Conservation (phyloP, 2,113 vertebrate genomes). For the Merops nubicus region DNA sequence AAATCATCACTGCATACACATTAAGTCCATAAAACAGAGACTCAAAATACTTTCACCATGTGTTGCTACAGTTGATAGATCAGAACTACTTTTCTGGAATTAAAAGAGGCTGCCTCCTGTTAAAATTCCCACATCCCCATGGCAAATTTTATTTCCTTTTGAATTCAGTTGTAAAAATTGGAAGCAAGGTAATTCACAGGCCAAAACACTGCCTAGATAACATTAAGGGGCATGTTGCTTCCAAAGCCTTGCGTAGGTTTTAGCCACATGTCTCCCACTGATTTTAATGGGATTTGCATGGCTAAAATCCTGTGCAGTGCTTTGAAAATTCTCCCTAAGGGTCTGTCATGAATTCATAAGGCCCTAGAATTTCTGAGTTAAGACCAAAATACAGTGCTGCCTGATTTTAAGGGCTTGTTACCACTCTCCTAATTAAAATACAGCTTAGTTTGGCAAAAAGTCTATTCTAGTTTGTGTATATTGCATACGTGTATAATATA, state of each 20-base stretch:
- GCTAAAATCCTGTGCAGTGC: slow-evolving; percentile 63
- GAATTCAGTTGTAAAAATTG: slow-evolving; percentile 52
- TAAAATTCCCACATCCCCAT: slow-evolving; percentile 48
- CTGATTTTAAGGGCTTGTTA: slow-evolving; percentile 64
- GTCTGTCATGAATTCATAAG: slow-evolving; percentile 71
- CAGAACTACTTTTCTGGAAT: slow-evolving; percentile 4
- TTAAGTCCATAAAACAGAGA: not conserved
- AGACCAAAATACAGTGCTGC: slow-evolving; percentile 56
- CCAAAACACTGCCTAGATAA: slow-evolving; percentile 63
- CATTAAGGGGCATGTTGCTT: slow-evolving; percentile 63
- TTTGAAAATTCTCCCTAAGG: slow-evolving; percentile 74
- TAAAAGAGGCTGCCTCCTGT: not conserved
- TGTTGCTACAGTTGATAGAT: not conserved
- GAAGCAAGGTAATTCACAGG: slow-evolving; percentile 62
- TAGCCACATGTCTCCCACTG: slow-evolving; percentile 69
- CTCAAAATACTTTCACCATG: not conserved
- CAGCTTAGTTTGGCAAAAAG: not conserved
- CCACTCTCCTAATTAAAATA: slow-evolving; percentile 62
- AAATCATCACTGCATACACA: not conserved
- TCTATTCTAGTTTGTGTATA: not conserved
- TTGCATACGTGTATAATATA: not conserved
- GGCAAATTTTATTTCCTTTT: slow-evolving; percentile 62
- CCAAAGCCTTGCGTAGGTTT: slow-evolving; percentile 66
- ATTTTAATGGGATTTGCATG: slow-evolving; percentile 76
- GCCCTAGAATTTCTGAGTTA: slow-evolving; percentile 63